phyloP scores from a whole-genome alignment of 2,888 invertebrate species.

The Neoaliturus tenellus region DNA sequence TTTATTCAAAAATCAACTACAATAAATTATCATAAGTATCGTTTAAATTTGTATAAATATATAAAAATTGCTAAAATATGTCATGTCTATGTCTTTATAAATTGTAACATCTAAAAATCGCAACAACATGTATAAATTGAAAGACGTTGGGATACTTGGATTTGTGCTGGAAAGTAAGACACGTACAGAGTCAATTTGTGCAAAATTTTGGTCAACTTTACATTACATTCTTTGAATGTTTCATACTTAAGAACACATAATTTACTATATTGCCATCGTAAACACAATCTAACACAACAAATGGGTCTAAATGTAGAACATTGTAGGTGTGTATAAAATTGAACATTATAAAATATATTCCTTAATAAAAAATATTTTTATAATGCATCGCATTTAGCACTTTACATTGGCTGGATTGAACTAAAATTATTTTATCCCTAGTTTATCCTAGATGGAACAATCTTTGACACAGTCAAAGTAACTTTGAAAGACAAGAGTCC shows the following conservation, averaged over 20 bases:
- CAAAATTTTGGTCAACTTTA: not conserved
- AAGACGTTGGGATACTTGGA: constrained; percentile 24
- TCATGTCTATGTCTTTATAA: constrained; percentile 48
- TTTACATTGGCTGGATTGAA: not conserved
- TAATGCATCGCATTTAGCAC: not conserved
- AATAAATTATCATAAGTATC: constrained; percentile 20
- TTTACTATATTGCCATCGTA: not conserved
- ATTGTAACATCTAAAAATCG: constrained; percentile 35
- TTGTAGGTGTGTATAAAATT: not conserved
- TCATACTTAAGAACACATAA: not conserved
- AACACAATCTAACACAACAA: not conserved
- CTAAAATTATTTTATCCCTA: not conserved
- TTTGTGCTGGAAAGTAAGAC: not conserved
- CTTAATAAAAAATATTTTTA: constrained; percentile 7
- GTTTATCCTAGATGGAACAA: not conserved
- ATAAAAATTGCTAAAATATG: constrained; percentile 44
- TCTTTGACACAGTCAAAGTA: not conserved
- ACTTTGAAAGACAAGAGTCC: constrained; percentile 20
- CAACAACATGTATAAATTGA: constrained; percentile 47
- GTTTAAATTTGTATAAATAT: constrained; percentile 44
- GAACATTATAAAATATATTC: not conserved
- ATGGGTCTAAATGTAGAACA: not conserved
- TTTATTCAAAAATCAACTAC: constrained; percentile 15
- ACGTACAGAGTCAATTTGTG: not conserved
- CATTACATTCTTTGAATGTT: not conserved